phyloP scores from a whole-genome alignment of 2,888 invertebrate genomes.

The Drosophila acutilabella region DNA sequence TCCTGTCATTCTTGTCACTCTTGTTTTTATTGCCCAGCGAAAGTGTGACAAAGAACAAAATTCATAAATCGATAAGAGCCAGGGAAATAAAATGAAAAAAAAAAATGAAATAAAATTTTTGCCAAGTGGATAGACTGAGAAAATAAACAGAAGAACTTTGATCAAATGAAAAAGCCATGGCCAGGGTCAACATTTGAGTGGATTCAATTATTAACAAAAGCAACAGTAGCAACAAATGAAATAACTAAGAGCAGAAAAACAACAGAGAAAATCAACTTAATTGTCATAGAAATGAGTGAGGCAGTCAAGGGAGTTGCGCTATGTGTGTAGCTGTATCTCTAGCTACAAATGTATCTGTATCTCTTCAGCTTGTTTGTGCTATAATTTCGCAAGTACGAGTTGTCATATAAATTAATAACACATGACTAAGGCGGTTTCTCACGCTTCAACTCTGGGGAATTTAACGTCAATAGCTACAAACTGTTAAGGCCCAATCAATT shows the following conservation, averaged over 20 bases:
- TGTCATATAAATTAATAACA: conserved; percentile 67
- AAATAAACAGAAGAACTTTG: conserved; percentile 41
- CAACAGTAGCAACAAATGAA: conserved; percentile 1
- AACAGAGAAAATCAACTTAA: conserved; percentile 51
- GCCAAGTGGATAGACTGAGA: conserved; percentile 8
- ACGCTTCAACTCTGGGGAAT: conserved; percentile 53
- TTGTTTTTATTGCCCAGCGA: conserved; percentile 5
- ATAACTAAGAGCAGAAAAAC: neutral
- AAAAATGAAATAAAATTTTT: conserved; percentile 12
- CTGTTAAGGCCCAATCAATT: conserved; percentile 59
- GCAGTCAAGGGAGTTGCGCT: neutral
- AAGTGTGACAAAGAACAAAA: conserved; percentile 31
- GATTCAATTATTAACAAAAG: conserved; percentile 20
- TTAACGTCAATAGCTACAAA: conserved; percentile 18
- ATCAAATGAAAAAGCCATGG: conserved; percentile 23
- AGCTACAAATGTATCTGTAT: neutral
- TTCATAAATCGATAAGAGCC: conserved; percentile 21
- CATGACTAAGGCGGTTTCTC: conserved; percentile 63
- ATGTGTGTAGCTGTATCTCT: conserved; percentile 1
- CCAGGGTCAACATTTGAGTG: conserved; percentile 33
- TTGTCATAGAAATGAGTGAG: conserved; percentile 52
- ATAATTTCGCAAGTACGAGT: conserved; percentile 41
- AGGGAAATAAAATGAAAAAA: conserved; percentile 9
- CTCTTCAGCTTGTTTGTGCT: conserved; percentile 40
- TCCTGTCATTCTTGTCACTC: neutral